Conservation (phyloP, 2,113 vertebrate genomes). For the Turdus rufiventris region DNA sequence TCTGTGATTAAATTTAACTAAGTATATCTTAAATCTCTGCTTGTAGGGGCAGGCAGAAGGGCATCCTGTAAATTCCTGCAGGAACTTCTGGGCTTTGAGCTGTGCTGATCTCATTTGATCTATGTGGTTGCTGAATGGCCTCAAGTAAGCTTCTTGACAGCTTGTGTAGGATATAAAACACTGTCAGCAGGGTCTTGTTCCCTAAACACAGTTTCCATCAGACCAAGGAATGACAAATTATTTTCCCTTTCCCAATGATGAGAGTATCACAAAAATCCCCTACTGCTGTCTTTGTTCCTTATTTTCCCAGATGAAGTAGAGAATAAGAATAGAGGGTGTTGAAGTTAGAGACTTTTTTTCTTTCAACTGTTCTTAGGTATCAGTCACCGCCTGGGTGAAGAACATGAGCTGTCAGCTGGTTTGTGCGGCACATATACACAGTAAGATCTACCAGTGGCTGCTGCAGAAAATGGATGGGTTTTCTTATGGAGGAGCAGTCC, state of each 20-base stretch:
- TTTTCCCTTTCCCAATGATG: conserved; percentile 51
- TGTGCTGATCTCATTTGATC: neutral
- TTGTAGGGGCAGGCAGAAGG: neutral
- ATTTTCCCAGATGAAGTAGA: conserved; percentile 10
- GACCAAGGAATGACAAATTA: conserved; percentile 63
- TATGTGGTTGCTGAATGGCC: neutral
- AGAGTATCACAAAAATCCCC: neutral
- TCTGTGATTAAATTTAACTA: neutral
- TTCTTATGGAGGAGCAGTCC: neutral
- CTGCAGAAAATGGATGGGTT: neutral
- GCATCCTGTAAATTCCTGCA: neutral
- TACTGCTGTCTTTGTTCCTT: conserved; percentile 31
- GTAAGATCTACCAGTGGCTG: neutral
- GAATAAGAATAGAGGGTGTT: neutral
- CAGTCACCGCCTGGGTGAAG: conserved; percentile 31
- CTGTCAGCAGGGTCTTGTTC: conserved; percentile 36
- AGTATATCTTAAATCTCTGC: neutral
- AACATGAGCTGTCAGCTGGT: neutral
- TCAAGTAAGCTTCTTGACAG: conserved; percentile 49
- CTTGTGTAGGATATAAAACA: conserved; percentile 20
- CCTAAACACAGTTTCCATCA: conserved; percentile 52
- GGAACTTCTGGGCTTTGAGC: neutral
- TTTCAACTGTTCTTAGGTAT: conserved; percentile 33
- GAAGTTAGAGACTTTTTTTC: conserved; percentile 33
- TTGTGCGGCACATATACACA: neutral